Percentiles rank a stretch among this genome's conserved stretches.
Evolutionary conservation across 2,113 vertebrate genomes (phyloP).

Genomic region (Leptodactylus fuscus): DNA sequence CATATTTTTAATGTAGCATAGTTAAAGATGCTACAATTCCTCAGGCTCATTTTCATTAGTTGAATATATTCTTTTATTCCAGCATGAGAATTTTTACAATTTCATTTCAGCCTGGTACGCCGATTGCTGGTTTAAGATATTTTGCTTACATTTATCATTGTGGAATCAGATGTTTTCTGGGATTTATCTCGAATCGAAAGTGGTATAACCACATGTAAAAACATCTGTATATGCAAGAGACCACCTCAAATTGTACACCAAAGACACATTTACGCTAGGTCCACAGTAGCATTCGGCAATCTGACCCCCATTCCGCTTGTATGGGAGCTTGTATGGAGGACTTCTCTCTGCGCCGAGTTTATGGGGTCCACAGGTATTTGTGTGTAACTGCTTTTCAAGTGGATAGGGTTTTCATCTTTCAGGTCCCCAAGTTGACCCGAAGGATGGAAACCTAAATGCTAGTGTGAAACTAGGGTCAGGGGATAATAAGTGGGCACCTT

Average conservation of each 20-base stretch:
- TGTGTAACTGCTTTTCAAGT: no score
- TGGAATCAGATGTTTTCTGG: not conserved
- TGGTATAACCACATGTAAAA: not conserved
- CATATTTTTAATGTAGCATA: slow-evolving; percentile 66
- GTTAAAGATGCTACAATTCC: slow-evolving; percentile 62
- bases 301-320: no score
- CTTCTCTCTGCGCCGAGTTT: no score
- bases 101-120: slow-evolving; percentile 63
- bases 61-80: slow-evolving; percentile 67
- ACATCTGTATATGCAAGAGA: not conserved
- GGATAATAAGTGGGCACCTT: no score
- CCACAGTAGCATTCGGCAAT: no score
- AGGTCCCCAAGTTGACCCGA: no score
- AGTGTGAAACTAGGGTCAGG: no score
- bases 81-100: slow-evolving; percentile 67
- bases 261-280: not conserved
- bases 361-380: no score
- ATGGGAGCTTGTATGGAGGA: no score
- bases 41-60: slow-evolving; percentile 66
- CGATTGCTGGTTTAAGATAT: not conserved
- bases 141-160: not conserved
- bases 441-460: no score
- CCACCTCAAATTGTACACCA: not conserved
- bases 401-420: no score
- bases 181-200: not conserved